Conservation (phyloP, 2,797 vertebrate species). For the Danio aesculapii region DNA sequence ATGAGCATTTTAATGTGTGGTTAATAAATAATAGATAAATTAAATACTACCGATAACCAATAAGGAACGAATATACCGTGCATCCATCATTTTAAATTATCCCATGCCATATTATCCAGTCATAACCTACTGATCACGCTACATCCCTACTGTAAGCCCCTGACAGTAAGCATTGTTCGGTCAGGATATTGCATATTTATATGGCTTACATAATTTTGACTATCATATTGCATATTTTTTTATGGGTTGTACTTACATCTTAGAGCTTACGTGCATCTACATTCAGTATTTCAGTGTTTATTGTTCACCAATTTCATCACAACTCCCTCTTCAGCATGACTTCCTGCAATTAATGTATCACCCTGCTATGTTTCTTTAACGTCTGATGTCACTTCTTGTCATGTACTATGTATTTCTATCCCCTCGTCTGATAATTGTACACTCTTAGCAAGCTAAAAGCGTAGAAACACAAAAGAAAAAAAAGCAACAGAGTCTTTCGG, state of each 20-base stretch:
- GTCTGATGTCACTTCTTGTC: slow-evolving; percentile 36
- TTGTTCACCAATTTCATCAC: slow-evolving; percentile 12
- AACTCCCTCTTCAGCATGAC: not conserved
- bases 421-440: slow-evolving; percentile 47
- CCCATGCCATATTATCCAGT: not conserved
- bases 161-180: not conserved
- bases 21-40: not conserved
- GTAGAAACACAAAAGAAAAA: slow-evolving; percentile 49
- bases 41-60: not conserved
- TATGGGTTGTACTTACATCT: not conserved
- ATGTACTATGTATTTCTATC: slow-evolving; percentile 53
- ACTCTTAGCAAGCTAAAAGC: slow-evolving; percentile 59
- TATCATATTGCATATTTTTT: not conserved
- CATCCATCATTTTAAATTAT: not conserved
- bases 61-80: not conserved
- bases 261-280: not conserved
- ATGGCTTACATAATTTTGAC: not conserved
- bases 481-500: slow-evolving; percentile 35
- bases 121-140: not conserved
- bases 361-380: slow-evolving; percentile 29
- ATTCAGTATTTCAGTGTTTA: slow-evolving; percentile 13
- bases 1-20: no score
- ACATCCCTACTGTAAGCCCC: not conserved
- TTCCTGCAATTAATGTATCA: slow-evolving; percentile 3
- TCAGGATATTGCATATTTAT: not conserved